Conservation (phyloP, 2,797 vertebrate species). For the Antrozous pallidus region DNA sequence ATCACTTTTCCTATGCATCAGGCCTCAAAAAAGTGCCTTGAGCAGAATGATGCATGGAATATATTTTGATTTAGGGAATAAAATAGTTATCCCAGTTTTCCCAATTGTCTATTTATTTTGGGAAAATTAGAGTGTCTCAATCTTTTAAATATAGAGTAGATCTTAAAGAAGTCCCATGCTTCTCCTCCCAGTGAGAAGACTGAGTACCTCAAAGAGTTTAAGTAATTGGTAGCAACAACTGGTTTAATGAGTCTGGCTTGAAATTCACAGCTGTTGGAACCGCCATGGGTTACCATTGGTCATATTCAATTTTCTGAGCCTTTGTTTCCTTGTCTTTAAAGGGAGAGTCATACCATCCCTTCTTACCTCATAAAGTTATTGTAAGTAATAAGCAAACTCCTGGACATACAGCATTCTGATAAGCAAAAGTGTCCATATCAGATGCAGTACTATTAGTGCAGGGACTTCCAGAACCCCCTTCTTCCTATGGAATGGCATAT, state of each 20-base stretch:
- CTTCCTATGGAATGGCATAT: background rate
- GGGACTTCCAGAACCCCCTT: background rate
- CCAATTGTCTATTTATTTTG: background rate
- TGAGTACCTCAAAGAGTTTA: background rate
- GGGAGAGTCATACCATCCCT: background rate
- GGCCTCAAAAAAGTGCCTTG: background rate
- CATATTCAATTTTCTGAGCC: background rate
- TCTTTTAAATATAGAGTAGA: background rate
- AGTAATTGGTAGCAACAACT: background rate
- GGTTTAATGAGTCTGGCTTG: background rate
- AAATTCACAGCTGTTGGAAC: background rate
- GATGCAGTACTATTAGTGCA: background rate
- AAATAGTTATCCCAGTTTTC: background rate
- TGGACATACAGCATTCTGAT: background rate
- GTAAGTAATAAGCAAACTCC: background rate
- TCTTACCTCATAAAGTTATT: background rate
- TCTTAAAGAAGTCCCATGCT: background rate
- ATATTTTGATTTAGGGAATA: background rate
- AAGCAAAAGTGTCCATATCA: background rate
- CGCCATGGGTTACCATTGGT: background rate
- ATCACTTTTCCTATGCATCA: background rate
- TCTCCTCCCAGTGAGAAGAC: background rate
- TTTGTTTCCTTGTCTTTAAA: background rate
- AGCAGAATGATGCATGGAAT: background rate
- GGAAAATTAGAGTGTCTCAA: background rate